Percentiles rank a stretch among this genome's conserved stretches.
These are phyloP conservation scores for Psilopsiagon aurifrons DNA, from an alignment of 2,113 vertebrate species.

Conservation along the genomic window DNA sequence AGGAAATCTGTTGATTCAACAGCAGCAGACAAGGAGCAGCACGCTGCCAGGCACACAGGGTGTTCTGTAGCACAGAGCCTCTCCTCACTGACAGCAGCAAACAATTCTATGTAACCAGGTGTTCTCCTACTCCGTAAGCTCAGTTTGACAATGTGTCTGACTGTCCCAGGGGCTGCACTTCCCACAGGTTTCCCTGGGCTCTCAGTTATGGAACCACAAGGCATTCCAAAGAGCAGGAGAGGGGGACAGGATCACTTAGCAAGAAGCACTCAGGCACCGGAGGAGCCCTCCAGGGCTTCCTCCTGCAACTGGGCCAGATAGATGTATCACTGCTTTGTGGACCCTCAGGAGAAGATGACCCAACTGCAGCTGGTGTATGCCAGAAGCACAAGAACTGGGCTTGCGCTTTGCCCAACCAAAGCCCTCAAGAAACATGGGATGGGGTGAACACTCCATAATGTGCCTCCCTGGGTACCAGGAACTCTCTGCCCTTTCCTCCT, in stretches of 20 bases:
- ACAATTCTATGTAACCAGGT: neutral
- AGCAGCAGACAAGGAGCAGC: neutral
- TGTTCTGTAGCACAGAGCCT: neutral
- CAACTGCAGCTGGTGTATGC: neutral
- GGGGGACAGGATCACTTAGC: rapidly evolving
- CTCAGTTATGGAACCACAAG: neutral
- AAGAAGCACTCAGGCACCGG: too few relatives aligned
- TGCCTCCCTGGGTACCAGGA: neutral
- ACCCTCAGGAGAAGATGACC: neutral
- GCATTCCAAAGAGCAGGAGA: neutral
- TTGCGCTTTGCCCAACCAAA: neutral
- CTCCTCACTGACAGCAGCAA: neutral
- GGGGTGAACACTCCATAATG: rapidly evolving
- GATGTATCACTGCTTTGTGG: rapidly evolving
- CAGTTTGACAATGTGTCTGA: neutral
- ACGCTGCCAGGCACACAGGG: rapidly evolving
- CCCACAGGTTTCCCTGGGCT: neutral
- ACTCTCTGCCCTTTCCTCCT: neutral
- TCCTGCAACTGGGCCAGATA: neutral
- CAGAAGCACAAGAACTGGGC: neutral
- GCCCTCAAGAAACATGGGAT: neutral
- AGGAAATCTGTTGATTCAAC: neutral
- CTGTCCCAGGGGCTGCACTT: neutral
- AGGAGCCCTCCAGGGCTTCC: neutral
- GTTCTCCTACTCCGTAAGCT: neutral